phyloP scores from a whole-genome alignment of 2,888 invertebrate genomes.

The Himalopsyche japonica region DNA sequence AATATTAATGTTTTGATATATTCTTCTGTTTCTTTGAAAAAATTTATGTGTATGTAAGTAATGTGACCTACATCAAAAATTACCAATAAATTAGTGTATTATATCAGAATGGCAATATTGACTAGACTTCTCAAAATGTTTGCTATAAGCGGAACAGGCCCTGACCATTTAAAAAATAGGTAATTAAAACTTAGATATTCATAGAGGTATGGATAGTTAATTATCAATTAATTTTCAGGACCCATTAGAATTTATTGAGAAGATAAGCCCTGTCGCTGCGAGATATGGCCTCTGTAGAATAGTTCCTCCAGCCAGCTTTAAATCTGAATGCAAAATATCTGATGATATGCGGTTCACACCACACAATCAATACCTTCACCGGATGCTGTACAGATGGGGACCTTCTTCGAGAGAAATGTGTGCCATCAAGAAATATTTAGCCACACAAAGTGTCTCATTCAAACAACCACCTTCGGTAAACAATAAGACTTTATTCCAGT shows the following conservation, averaged over 20 bases:
- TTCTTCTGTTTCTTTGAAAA: too few species aligned
- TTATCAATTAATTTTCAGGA: slow-evolving; percentile 56
- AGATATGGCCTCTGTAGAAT: slow-evolving; percentile 87
- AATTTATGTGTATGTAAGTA: too few species aligned
- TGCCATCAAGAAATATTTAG: slow-evolving; percentile 80
- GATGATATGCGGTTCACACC: slow-evolving; percentile 87
- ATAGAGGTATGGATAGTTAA: too few species aligned
- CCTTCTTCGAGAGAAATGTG: slow-evolving; percentile 82
- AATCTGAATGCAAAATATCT: slow-evolving; percentile 78
- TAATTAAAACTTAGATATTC: neutral
- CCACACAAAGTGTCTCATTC: slow-evolving; percentile 74
- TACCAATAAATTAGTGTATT: too few species aligned
- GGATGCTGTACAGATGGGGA: slow-evolving; percentile 87
- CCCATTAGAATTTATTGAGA: slow-evolving; percentile 82
- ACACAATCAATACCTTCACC: slow-evolving; percentile 87
- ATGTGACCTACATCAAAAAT: too few species aligned
- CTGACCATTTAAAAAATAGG: slow-evolving; percentile 3
- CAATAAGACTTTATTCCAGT: neutral
- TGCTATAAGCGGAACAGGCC: too few species aligned
- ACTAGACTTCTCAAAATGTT: too few species aligned
- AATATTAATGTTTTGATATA: too few species aligned
- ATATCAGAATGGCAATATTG: too few species aligned
- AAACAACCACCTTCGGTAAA: slow-evolving; percentile 76
- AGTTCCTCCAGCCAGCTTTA: slow-evolving; percentile 88
- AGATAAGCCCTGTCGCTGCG: slow-evolving; percentile 74